Evolutionary conservation across 2,797 vertebrate genomes (phyloP), one percentile per base, ranked within the genome.

Genomic region (Enteromius paludinosus): DNA sequence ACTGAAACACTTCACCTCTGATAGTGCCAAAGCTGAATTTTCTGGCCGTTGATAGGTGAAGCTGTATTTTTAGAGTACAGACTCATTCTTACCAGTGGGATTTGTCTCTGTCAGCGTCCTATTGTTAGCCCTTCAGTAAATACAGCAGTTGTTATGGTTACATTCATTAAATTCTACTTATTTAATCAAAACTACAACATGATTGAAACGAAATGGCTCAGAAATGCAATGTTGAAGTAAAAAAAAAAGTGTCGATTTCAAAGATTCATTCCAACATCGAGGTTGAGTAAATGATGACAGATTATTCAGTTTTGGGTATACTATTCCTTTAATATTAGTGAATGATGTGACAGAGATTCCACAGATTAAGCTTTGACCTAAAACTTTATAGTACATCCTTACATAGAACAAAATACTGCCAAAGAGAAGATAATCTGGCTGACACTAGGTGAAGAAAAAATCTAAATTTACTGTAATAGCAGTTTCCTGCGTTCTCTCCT

Each of bases 1-100:
- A 52, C 66, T 43, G 85, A 41, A 41, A 85, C 81, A 78, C 78
- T 81, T 70, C 66, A 54, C 10, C 25, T n/a, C 77, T 49, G 79
- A 75, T 74, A 4, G 64, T 65, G 71, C 70, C 81, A 47, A 65
- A 14, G 47, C 33, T 82, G 66, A 35, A 61, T 84, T 75, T 77
- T 73, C 76, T 77, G 25, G 52, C 28, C 1, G 9, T 15, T 85
- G 90, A 87, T 90, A 87, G 89, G 78, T 83, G 88, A 47, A 54
- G 56, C 64, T 84, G 84, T 91, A 91, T 91, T 91, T 93, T 92
- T 92, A 91, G 89, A 89, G 0, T 45, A 75, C 79, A 83, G 79
- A 59, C 71, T 87, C 85, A 72, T 77, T 85, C 80, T 61, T 38
- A 23, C 83, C 64, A 52, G 64, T 59, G 72, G 64, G 49, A 41